phyloP scores from a whole-genome alignment of 2,113 vertebrate species.

The Anguilla rostrata region DNA sequence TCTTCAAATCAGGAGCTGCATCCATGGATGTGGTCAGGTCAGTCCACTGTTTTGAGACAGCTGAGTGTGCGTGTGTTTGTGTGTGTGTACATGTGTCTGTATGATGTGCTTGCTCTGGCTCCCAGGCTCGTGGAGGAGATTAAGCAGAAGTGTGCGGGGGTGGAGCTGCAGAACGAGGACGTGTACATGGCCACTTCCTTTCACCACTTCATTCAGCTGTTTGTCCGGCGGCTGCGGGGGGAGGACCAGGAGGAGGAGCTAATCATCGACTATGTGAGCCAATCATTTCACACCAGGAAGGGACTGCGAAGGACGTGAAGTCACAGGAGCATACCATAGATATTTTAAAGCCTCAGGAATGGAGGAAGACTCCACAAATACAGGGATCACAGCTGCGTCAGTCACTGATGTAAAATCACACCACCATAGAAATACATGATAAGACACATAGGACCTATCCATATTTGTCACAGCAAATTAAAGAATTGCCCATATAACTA shows the following conservation, averaged over 20 bases:
- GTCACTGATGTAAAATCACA: neutral
- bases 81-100: neutral
- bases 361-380: neutral
- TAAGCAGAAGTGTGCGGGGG: slow-evolving; percentile 69
- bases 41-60: slow-evolving; percentile 18
- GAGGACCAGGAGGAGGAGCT: slow-evolving; percentile 69
- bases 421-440: neutral
- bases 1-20: slow-evolving; percentile 82
- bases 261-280: slow-evolving; percentile 71
- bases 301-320: neutral
- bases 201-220: slow-evolving; percentile 75
- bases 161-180: slow-evolving; percentile 78
- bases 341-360: neutral
- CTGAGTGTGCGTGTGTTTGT: neutral
- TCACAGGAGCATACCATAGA: neutral
- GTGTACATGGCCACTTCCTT: slow-evolving; percentile 80
- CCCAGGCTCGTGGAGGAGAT: slow-evolving; percentile 78
- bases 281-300: neutral
- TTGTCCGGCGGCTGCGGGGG: slow-evolving; percentile 73
- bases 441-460: neutral
- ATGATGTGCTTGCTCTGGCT: neutral
- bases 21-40: slow-evolving; percentile 84
- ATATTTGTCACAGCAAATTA: neutral
- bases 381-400: neutral
- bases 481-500: no score